phyloP scores from a whole-genome alignment of 2,888 invertebrate genomes.

The Apodemia duryi region DNA sequence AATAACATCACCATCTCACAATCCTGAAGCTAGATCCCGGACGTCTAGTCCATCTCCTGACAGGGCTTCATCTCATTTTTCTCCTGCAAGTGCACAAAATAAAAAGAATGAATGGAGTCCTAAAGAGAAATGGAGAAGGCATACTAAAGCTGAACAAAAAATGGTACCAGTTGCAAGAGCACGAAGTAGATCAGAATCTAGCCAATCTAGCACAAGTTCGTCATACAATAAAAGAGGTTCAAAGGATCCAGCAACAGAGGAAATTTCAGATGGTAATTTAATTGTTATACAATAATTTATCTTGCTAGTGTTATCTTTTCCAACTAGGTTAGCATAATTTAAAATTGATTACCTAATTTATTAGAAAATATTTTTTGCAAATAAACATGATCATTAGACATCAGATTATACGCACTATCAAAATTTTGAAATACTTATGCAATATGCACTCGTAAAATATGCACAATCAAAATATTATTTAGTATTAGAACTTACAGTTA shows the following conservation, averaged over 20 bases:
- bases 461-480: no score
- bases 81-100: conserved; percentile 41
- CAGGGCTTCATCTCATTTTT: conserved; percentile 49
- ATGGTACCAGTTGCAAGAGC: conserved; percentile 52
- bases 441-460: no score
- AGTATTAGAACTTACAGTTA: no score
- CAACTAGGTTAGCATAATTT: no score
- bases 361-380: no score
- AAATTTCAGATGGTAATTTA: conserved; percentile 81
- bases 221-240: conserved; percentile 61
- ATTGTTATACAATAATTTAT: conserved; percentile 2
- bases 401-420: no score
- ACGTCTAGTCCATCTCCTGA: conserved; percentile 61
- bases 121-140: conserved; percentile 64
- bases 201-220: conserved; percentile 66
- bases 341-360: no score
- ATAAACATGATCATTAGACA: no score
- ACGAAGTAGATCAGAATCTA: conserved; percentile 66
- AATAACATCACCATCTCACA: conserved; percentile 45
- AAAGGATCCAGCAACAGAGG: conserved; percentile 77
- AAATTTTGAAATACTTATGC: no score
- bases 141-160: conserved; percentile 71
- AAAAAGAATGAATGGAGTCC: conserved; percentile 62
- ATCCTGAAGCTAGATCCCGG: conserved; percentile 43
- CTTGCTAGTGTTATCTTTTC: neutral